Base-by-base conservation (phyloP, 2,113 vertebrate species). In the Rana temporaria region DNA sequence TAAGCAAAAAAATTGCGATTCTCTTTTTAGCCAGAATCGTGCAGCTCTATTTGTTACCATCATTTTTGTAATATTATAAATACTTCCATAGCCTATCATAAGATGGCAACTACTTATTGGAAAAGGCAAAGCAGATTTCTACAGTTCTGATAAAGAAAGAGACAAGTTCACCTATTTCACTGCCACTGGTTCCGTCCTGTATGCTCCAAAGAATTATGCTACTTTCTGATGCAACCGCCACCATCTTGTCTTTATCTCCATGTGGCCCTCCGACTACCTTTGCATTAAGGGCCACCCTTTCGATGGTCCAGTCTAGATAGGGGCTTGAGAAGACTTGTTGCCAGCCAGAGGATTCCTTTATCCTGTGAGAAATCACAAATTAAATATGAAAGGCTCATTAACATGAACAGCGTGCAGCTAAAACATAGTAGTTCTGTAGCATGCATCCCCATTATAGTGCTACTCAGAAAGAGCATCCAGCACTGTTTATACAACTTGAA, bases 161-260 rank as follows among this genome's bases (percentile, higher is more conserved):
- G 22, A 4, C 26, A 3, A 3, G 26, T 87, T 81, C 86, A 98
- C 98, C 98, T 8, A 99, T 98, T 87, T 99, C 96, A 84, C 93
- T 98, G 48, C 98, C 97, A 0, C 94, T 97, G 6, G 97, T 96
- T 19, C 98, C 97, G 26, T 99, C 98, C 20, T 99, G 98, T 84
- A 99, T 95, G 79, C 96, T 99, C 98, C 98, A 99, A 34, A 99
- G 90, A 86, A 99, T 98, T 85, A 99, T 99, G 84, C 93, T 98
- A 17, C 95, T 97, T 85, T 96, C 96, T 0, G 97, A 99, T 34
- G 98, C 97, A 0, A 97, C 96, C 0, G 98, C 98, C 60, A 99
- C 96, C 98, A 99, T 99, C 86, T 99, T 99, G 90, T 99, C 98
- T 87, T 98, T 99, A 90, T 99, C 97, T 64, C 98, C 98, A 53